Percentiles rank a stretch among this genome's conserved stretches.
These are phyloP conservation scores for Drosophila guanche DNA, from an alignment of 1,140 invertebrate genomes.

Conservation along the genomic window DNA sequence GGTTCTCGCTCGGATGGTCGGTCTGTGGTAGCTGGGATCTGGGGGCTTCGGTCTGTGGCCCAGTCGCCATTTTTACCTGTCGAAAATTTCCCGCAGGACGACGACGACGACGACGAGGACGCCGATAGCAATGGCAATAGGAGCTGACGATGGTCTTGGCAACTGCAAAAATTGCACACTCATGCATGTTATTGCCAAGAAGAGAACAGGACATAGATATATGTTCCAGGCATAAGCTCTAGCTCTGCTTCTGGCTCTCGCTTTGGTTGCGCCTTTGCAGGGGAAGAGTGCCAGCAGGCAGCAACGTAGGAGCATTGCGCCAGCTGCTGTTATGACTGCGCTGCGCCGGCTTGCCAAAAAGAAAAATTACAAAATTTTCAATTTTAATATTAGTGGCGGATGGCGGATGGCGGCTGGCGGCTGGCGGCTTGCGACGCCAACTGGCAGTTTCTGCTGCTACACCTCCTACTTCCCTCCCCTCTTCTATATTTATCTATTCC, in stretches of 20 bases:
- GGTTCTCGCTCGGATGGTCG: neutral
- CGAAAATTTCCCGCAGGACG: slow-evolving; percentile 81
- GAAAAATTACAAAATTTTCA: slow-evolving; percentile 82
- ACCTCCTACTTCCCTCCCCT: neutral
- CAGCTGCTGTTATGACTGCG: slow-evolving; percentile 78
- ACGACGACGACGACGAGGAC: slow-evolving; percentile 16
- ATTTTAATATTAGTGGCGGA: slow-evolving; percentile 80
- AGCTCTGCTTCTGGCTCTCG: no score
- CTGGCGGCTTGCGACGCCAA: slow-evolving; percentile 49
- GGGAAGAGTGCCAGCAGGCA: neutral
- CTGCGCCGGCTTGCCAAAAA: slow-evolving; percentile 77
- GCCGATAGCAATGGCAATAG: slow-evolving; percentile 9
- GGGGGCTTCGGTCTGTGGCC: slow-evolving; percentile 8
- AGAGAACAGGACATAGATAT: slow-evolving; percentile 76
- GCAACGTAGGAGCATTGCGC: slow-evolving; percentile 16
- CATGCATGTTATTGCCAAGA: slow-evolving; percentile 81
- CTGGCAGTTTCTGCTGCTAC: slow-evolving; percentile 44
- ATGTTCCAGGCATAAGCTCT: slow-evolving; percentile 18
- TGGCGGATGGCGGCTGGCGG: slow-evolving; percentile 22
- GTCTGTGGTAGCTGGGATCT: no score
- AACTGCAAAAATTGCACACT: slow-evolving; percentile 81
- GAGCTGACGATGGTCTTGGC: slow-evolving; percentile 61
- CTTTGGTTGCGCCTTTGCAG: slow-evolving; percentile 1
- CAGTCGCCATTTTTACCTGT: slow-evolving; percentile 75
- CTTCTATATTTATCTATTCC: neutral